These are phyloP conservation scores for Zosterops borbonicus DNA, from an alignment of 2,113 vertebrate species.

Conservation along the genomic window DNA sequence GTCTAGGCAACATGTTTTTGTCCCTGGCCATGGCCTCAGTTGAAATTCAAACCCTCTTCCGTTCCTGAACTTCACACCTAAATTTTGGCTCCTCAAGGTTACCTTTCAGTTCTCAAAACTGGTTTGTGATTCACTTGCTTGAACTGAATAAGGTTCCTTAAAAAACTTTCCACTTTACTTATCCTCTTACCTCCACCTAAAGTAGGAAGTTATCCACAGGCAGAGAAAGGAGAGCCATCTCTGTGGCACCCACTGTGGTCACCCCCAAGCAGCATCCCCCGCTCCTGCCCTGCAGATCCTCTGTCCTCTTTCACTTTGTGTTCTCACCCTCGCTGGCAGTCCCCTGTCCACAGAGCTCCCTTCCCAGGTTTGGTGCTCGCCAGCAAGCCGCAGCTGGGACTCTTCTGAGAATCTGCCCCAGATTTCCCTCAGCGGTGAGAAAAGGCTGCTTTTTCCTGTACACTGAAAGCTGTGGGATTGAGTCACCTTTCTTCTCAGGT, in stretches of 20 bases:
- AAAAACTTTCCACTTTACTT: background rate
- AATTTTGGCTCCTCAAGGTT: background rate
- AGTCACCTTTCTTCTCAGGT: background rate
- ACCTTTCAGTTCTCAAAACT: background rate
- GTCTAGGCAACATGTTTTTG: background rate
- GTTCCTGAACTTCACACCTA: background rate
- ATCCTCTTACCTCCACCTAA: background rate
- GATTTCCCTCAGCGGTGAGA: background rate
- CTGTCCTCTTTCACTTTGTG: background rate
- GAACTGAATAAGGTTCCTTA: background rate
- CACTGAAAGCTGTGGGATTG: background rate
- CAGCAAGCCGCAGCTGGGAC: background rate
- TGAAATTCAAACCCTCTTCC: background rate
- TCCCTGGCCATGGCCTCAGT: fast-evolving
- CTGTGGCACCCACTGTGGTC: background rate
- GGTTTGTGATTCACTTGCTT: background rate
- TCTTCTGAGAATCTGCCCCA: background rate
- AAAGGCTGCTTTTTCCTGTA: background rate
- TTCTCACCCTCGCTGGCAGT: background rate
- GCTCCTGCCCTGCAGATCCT: background rate
- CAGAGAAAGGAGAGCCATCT: background rate
- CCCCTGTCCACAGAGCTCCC: background rate
- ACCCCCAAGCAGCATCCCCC: fast-evolving
- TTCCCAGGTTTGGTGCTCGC: background rate
- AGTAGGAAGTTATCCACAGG: background rate